Evolutionary conservation across 2,797 vertebrate species (phyloP).

Genomic region (Molossus alvarezi): DNA sequence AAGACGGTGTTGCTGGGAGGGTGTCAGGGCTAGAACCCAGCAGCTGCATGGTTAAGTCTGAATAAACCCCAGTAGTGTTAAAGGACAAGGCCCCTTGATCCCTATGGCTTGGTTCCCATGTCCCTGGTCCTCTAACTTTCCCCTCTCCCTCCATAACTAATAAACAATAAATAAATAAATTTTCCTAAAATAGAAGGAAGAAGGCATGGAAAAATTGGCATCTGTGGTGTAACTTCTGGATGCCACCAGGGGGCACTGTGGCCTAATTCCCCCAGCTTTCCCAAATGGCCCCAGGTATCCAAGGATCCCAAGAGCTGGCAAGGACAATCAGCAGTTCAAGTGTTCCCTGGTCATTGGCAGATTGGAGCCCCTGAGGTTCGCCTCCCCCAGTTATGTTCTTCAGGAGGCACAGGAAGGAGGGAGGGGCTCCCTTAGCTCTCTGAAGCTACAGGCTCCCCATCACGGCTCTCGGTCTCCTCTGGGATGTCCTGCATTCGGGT

Average conservation of each 20-base stretch:
- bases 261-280: constrained; percentile 62
- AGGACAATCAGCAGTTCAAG: constrained; percentile 79
- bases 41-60: constrained; percentile 55
- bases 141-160: constrained; percentile 75
- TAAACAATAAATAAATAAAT: constrained; percentile 89
- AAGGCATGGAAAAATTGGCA: constrained; percentile 81
- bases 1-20: neutral
- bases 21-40: neutral
- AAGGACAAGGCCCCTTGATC: constrained; percentile 78
- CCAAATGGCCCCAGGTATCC: constrained; percentile 64
- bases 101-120: constrained; percentile 87
- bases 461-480: constrained; percentile 94
- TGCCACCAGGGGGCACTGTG: constrained; percentile 64
- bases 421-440: constrained; percentile 85
- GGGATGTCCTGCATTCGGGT: constrained; percentile 97
- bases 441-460: constrained; percentile 85
- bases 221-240: constrained; percentile 77
- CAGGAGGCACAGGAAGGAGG: constrained; percentile 6
- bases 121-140: constrained; percentile 84
- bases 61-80: constrained; percentile 76
- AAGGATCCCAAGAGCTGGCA: constrained; percentile 75
- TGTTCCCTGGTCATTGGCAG: constrained; percentile 64
- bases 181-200: constrained; percentile 78
- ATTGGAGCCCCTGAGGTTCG: constrained; percentile 58
- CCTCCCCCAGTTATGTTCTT: constrained; percentile 69